Evolutionary conservation across 2,113 vertebrate species (phyloP).

Genomic region (Aptenodytes forsteri): DNA sequence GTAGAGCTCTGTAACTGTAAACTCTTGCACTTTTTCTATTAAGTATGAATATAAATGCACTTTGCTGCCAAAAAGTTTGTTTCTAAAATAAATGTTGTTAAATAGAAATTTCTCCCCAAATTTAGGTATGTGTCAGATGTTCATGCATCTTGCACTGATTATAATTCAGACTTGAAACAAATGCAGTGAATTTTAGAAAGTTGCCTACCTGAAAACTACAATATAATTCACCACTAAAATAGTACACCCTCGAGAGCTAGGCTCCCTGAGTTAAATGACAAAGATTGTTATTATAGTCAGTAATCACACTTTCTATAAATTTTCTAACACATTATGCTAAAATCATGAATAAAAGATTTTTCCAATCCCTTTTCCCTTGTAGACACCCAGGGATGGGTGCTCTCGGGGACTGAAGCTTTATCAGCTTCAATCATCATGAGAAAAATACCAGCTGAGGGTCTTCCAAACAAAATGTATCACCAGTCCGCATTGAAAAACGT

Average conservation of each 20-base stretch:
- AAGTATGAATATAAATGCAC: neutral
- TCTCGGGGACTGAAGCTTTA: neutral
- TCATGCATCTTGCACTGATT: slow-evolving; percentile 2
- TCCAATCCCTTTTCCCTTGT: neutral
- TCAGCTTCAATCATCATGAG: neutral
- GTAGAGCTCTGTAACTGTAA: neutral
- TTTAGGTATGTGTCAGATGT: slow-evolving; percentile 2
- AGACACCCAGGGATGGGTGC: neutral
- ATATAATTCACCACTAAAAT: neutral
- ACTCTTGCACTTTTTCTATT: neutral
- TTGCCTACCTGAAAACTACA: neutral
- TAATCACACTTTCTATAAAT: neutral
- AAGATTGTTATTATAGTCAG: neutral
- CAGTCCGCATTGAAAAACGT: rapidly evolving
- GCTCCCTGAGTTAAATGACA: neutral
- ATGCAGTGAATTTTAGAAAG: neutral
- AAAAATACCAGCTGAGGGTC: neutral
- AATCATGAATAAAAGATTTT: neutral
- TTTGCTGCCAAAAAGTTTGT: neutral
- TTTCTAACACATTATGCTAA: neutral
- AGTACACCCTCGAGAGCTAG: neutral
- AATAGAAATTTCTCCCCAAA: neutral
- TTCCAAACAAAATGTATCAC: neutral
- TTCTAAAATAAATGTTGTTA: neutral
- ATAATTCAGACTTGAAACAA: slow-evolving; percentile 11